A percentile compares a stretch with the other conserved stretches of the same genome.
Evolutionary conservation across 2,888 invertebrate species (phyloP).

Genomic region (Sinotaia quadrata): DNA sequence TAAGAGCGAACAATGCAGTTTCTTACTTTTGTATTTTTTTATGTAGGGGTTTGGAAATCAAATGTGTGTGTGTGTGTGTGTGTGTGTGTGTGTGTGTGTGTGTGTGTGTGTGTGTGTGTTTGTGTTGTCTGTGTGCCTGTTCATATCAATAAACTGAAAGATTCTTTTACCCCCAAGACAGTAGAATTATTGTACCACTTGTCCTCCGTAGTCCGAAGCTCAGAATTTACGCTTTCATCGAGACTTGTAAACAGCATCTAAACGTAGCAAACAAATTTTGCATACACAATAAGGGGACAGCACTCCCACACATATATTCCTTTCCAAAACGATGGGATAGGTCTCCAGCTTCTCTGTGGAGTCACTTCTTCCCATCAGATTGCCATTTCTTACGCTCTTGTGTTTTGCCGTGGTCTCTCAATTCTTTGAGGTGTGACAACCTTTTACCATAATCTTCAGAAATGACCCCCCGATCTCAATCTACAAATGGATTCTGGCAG

Average conservation of each 20-base stretch:
- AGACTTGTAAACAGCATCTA: no score
- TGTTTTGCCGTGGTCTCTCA: neutral
- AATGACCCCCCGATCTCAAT: constrained; percentile 18
- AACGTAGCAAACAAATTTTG: no score
- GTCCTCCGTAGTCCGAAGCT: no score
- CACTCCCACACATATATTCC: no score
- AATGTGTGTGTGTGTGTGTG: constrained; percentile 6
- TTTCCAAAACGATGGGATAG: constrained; percentile 14
- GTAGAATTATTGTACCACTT: no score
- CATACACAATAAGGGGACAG: no score
- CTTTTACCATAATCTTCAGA: constrained; percentile 27
- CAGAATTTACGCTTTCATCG: no score
- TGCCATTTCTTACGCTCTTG: constrained; percentile 1
- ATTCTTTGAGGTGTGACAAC: constrained; percentile 11
- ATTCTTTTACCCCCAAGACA: no score
- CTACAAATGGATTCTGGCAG: constrained; percentile 21
- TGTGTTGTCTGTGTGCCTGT: neutral
- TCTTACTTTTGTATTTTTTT: neutral
- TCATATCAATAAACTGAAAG: neutral
- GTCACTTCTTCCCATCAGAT: neutral
- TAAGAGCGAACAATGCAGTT: no score
- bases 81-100: neutral
- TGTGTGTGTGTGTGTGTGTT: neutral
- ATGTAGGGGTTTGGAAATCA: neutral
- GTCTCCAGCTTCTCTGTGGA: neutral